Conservation (phyloP, 2,888 invertebrate genomes). For the Aproaerema taeniolella region DNA sequence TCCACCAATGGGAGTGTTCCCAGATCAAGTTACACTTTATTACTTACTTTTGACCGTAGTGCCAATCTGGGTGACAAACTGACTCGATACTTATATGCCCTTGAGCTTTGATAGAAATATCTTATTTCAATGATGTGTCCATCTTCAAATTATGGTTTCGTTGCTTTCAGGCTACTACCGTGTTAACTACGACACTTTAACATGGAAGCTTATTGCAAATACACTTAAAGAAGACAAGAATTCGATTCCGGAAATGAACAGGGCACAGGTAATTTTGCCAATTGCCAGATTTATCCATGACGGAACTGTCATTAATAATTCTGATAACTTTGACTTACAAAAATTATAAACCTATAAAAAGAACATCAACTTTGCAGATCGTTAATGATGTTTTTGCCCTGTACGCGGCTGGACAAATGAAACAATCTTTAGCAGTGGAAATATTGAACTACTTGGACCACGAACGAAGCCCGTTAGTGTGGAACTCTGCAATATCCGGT, state of each 20-base stretch:
- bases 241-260: constrained; percentile 63
- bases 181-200: constrained; percentile 74
- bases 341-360: too few species aligned
- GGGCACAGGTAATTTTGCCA: constrained; percentile 61
- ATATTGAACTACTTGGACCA: constrained; percentile 49
- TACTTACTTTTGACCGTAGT: too few species aligned
- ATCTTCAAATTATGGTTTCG: neutral
- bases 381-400: constrained; percentile 63
- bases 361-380: too few species aligned
- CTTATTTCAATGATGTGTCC: too few species aligned
- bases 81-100: too few species aligned
- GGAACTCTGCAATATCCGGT: constrained; percentile 52
- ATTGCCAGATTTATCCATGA: too few species aligned
- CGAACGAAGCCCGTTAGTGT: constrained; percentile 49
- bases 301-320: too few species aligned
- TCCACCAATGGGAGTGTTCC: too few species aligned
- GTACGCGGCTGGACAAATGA: constrained; percentile 51
- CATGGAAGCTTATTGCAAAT: constrained; percentile 72
- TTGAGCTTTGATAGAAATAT: too few species aligned
- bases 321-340: too few species aligned
- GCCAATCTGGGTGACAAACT: too few species aligned
- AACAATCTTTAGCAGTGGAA: constrained; percentile 38
- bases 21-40: too few species aligned
- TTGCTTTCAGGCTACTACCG: constrained; percentile 73
- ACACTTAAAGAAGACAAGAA: constrained; percentile 52